These are phyloP conservation scores for Adelphocoris suturalis DNA, from an alignment of 2,888 invertebrate species.

Conservation along the genomic window DNA sequence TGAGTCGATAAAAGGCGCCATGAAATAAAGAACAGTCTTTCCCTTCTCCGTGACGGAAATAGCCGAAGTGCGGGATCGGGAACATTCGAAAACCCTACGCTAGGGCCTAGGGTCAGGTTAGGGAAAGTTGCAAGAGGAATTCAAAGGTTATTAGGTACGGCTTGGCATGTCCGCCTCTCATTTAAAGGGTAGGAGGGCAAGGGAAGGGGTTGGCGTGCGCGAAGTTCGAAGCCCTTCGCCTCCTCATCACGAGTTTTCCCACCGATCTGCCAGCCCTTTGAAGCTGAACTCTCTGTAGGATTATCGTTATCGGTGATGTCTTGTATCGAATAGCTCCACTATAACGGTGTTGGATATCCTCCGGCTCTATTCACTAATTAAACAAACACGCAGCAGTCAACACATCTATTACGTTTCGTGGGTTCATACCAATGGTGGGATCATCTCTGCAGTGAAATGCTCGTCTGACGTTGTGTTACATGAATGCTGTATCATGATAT, in stretches of 20 bases:
- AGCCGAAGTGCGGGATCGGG: constrained; percentile 6
- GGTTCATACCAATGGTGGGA: no score
- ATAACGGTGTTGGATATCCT: not conserved
- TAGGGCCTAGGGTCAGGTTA: constrained; percentile 24
- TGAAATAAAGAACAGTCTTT: constrained; percentile 40
- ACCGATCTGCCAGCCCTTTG: constrained; percentile 19
- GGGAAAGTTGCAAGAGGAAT: constrained; percentile 45
- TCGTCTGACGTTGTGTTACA: no score
- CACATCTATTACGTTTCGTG: no score
- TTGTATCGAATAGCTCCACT: not conserved
- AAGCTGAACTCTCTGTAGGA: not conserved
- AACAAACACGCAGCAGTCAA: no score
- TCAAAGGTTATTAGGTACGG: constrained; percentile 62
- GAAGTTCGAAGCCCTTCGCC: constrained; percentile 60
- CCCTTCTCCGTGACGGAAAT: constrained; percentile 25
- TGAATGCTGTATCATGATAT: no score
- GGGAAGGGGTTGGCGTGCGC: constrained; percentile 42
- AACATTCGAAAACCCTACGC: constrained; percentile 11
- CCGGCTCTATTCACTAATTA: no score
- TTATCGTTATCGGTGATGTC: not conserved
- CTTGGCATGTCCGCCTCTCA: constrained; percentile 57
- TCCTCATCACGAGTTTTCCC: constrained; percentile 43
- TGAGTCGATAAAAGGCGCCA: constrained; percentile 21
- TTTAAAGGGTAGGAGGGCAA: constrained; percentile 50
- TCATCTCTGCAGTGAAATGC: no score